Percentiles rank a stretch among this genome's conserved stretches.
Conservation (phyloP, 2,113 vertebrate species). For the Aegotheles bennettii region DNA sequence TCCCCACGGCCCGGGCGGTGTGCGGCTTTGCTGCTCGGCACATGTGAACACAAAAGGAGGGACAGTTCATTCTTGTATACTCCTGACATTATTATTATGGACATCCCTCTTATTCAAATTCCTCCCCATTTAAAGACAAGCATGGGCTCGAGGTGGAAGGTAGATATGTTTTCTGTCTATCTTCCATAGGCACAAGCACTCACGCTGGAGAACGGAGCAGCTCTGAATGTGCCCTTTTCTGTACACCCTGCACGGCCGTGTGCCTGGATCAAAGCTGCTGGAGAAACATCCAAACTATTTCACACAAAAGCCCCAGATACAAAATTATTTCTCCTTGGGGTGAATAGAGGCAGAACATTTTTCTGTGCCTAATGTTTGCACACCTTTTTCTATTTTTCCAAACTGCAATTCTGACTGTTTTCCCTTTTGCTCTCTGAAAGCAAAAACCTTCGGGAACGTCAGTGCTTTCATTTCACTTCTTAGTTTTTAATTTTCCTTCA, state of each 20-base stretch:
- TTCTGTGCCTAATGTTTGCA: neutral
- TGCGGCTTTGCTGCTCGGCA: neutral
- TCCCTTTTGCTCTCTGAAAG: neutral
- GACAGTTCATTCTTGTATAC: neutral
- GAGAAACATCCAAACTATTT: neutral
- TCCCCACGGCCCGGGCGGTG: neutral
- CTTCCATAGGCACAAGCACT: neutral
- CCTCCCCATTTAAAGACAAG: neutral
- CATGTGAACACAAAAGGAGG: neutral
- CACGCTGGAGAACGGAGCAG: neutral
- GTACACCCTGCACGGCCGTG: fast-evolving
- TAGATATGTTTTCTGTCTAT: neutral
- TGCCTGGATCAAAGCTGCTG: neutral
- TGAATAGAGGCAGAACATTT: neutral
- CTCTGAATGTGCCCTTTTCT: neutral
- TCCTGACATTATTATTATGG: neutral
- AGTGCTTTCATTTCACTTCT: neutral
- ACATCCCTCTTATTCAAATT: neutral
- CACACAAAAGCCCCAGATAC: neutral
- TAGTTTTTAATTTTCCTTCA: neutral
- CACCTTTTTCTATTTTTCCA: neutral
- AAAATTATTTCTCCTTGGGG: neutral
- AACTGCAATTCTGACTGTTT: neutral
- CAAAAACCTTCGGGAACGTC: neutral
- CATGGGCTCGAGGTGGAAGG: fast-evolving